A percentile compares a stretch with the other conserved stretches of the same genome.
phyloP scores from a whole-genome alignment of 1,140 invertebrate species.

The Phortica variegata region DNA sequence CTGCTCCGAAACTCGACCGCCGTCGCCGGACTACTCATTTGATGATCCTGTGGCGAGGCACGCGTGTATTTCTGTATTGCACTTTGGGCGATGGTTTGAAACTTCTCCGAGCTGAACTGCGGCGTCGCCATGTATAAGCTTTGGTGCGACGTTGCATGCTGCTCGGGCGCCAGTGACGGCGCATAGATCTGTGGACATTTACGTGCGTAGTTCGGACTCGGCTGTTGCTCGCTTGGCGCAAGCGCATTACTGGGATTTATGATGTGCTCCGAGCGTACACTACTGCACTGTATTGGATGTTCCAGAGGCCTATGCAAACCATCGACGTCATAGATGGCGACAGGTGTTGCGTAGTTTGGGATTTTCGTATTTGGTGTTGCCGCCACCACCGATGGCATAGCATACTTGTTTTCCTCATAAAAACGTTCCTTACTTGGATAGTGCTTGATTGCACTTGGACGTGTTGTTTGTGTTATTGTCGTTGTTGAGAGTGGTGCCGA shows the following conservation, averaged over 20 bases:
- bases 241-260: slow-evolving; percentile 45
- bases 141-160: slow-evolving; percentile 16
- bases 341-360: not conserved
- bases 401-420: slow-evolving; percentile 36
- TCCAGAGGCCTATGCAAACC: no score
- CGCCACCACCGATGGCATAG: slow-evolving; percentile 13
- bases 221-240: slow-evolving; percentile 37
- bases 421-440: slow-evolving; percentile 15
- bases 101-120: slow-evolving; percentile 44
- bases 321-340: no score
- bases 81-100: slow-evolving; percentile 37
- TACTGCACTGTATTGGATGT: slow-evolving; percentile 6
- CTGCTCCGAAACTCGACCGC: slow-evolving; percentile 2
- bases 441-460: slow-evolving; percentile 10
- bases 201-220: slow-evolving; percentile 44
- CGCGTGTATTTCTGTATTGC: slow-evolving; percentile 43
- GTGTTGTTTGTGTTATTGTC: not conserved
- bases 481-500: not conserved
- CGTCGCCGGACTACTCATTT: no score
- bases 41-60: slow-evolving; percentile 20
- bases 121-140: slow-evolving; percentile 48
- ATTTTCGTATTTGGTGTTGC: slow-evolving; percentile 1
- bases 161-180: slow-evolving; percentile 11
- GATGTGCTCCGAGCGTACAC: slow-evolving; percentile 33
- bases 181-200: slow-evolving; percentile 49